These are phyloP conservation scores for Rhea americana DNA, from an alignment of 2,113 vertebrate genomes.

Conservation along the genomic window DNA sequence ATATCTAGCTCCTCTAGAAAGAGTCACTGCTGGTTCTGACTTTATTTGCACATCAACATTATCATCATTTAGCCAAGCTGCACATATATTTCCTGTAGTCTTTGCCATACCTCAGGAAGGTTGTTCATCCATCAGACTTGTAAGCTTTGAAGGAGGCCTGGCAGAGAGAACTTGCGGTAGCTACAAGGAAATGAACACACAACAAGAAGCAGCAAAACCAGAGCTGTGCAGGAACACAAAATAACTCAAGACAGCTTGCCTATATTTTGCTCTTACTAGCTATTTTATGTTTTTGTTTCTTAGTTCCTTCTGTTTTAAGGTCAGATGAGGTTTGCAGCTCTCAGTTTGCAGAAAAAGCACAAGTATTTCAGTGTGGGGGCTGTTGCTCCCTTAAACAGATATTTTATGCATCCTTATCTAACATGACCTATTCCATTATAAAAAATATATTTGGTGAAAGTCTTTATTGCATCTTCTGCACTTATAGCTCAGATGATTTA, in stretches of 20 bases:
- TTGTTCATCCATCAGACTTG: neutral
- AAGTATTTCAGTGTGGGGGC: neutral
- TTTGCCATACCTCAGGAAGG: neutral
- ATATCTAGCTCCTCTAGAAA: neutral
- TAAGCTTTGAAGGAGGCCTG: neutral
- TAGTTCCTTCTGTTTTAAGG: neutral
- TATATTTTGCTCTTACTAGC: neutral
- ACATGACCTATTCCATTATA: neutral
- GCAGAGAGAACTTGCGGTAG: neutral
- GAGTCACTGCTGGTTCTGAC: neutral
- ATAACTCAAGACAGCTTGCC: neutral
- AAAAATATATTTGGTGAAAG: neutral
- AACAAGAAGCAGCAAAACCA: neutral
- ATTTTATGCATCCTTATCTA: neutral
- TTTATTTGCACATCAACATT: neutral
- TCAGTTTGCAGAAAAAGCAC: neutral
- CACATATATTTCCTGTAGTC: neutral
- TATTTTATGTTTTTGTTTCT: neutral
- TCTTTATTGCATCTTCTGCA: neutral
- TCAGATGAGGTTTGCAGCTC: neutral
- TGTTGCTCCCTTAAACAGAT: neutral
- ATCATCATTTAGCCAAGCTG: neutral
- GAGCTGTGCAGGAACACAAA: neutral
- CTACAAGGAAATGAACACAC: neutral
- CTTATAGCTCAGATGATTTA: neutral